Conservation (phyloP, 2,797 vertebrate genomes). For the Hemibagrus guttatus region DNA sequence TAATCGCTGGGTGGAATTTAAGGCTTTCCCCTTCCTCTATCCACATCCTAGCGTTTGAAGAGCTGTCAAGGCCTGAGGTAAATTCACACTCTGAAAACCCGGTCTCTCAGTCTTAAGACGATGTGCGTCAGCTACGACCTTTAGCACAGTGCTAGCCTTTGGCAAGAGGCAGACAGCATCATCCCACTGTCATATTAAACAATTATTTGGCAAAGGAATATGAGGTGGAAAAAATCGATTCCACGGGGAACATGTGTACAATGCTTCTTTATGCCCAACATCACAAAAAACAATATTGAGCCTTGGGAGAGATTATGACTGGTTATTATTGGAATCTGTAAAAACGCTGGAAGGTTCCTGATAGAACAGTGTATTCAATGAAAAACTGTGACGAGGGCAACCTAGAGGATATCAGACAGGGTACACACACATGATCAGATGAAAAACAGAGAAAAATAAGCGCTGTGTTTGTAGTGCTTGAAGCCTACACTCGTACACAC, state of each 20-base stretch:
- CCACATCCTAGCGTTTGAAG: conserved; percentile 50
- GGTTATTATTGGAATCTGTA: conserved; percentile 24
- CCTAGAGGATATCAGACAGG: conserved; percentile 7
- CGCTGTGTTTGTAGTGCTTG: conserved; percentile 15
- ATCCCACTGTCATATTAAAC: conserved; percentile 59
- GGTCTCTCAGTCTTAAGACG: conserved; percentile 36
- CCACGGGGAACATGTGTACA: conserved; percentile 44
- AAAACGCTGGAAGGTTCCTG: conserved; percentile 29
- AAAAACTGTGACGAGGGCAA: not conserved
- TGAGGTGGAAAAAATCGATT: conserved; percentile 59
- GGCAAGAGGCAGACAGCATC: conserved; percentile 33
- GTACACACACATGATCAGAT: not conserved
- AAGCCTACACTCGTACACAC: conserved; percentile 22
- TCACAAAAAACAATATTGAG: conserved; percentile 42
- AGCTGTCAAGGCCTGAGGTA: conserved; percentile 66
- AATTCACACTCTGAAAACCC: conserved; percentile 42
- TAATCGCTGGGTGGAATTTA: conserved; percentile 30
- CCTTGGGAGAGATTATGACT: conserved; percentile 10
- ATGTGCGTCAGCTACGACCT: conserved; percentile 27
- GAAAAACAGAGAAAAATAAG: conserved; percentile 27
- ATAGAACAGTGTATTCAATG: conserved; percentile 27
- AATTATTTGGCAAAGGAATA: conserved; percentile 61
- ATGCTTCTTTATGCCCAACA: conserved; percentile 36
- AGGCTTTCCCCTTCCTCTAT: conserved; percentile 13
- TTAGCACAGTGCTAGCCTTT: conserved; percentile 45